Base-by-base conservation (phyloP, 2,888 invertebrate species). In the Catonia carolina region DNA sequence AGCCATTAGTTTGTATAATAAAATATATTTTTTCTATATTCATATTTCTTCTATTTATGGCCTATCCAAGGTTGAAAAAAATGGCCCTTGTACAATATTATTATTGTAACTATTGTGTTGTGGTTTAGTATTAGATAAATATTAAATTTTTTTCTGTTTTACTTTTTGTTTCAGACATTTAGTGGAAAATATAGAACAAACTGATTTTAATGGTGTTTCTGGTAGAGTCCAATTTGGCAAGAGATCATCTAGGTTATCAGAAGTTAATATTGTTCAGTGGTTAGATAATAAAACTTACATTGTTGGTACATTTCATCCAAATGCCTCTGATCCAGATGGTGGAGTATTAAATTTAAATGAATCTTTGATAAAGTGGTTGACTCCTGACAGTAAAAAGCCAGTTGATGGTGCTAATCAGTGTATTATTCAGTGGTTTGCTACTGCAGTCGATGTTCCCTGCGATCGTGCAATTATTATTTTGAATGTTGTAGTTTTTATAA, bases 161-260 rank as follows among this genome's bases (percentile, higher is more conserved):
- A n/a, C 14, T 51, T 60, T 55, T 65, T 59, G 58, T 71, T 73
- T 53, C 67, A 82, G 82, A 60, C 75, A 78, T 57, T 75, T 85
- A 47, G 80, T 82, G 2, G 73, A 80, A 14, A 73, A 83, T 12
- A 77, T 89, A 33, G 78, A 80, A 63, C 72, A 78, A 59, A 84
- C 84, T 0, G 80, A 85, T 66, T 89, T 88, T 68, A 69, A 78
- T 49, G 89, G 89, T 2, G 83, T 87, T 0, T 86, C 87, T 0
- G 89, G 89, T 0, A 74, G 78, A 57, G 83, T 89, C 4, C 78
- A 79, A 62, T 89, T 89, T 68, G 72, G 77, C 1, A 85, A 85
- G 0, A 81, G 85, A 1, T 35, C 57, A 17, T 84, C 87, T 2
- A 74, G 88, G 33, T 76, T 80, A 56, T 80, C 81, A 0, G 73